A percentile compares a stretch with the other conserved stretches of the same genome.
These are phyloP conservation scores for Chaetodon trifasciatus DNA, from an alignment of 2,797 vertebrate species.

Conservation along the genomic window DNA sequence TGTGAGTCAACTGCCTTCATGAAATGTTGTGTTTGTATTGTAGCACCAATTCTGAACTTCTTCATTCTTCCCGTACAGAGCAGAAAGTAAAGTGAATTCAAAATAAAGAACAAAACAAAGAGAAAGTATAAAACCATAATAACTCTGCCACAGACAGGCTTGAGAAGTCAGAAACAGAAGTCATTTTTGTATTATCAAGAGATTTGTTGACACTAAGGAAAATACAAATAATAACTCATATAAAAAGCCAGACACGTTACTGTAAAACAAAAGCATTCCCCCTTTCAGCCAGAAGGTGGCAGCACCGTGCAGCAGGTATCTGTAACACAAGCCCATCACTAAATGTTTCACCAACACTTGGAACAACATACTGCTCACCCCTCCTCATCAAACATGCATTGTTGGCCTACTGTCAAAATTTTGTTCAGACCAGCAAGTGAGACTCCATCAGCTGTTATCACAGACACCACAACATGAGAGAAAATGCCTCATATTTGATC, in stretches of 20 bases:
- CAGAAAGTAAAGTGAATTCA: too few species aligned
- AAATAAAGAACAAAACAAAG: too few species aligned
- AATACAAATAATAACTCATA: too few species aligned
- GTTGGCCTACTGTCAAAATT: slow-evolving; percentile 38
- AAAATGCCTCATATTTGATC: background rate
- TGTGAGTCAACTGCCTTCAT: too few species aligned
- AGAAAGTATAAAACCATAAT: too few species aligned
- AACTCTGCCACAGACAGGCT: background rate
- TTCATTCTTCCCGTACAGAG: too few species aligned
- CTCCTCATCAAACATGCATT: slow-evolving; percentile 58
- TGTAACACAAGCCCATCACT: slow-evolving; percentile 58
- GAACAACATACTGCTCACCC: slow-evolving; percentile 36
- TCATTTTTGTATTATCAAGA: too few species aligned
- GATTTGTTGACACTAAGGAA: too few species aligned
- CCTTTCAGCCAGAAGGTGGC: slow-evolving; percentile 65
- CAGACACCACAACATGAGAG: background rate
- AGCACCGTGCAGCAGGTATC: slow-evolving; percentile 27
- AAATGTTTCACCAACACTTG: slow-evolving; percentile 70
- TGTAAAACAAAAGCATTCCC: background rate
- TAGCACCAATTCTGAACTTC: too few species aligned
- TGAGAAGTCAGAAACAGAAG: background rate
- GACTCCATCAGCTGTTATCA: background rate
- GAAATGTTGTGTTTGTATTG: too few species aligned
- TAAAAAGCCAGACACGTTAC: too few species aligned
- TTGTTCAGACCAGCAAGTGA: background rate